A percentile compares a stretch with the other conserved stretches of the same genome.
Evolutionary conservation across 2,888 invertebrate genomes (phyloP).

Genomic region (Mylabris sibirica): DNA sequence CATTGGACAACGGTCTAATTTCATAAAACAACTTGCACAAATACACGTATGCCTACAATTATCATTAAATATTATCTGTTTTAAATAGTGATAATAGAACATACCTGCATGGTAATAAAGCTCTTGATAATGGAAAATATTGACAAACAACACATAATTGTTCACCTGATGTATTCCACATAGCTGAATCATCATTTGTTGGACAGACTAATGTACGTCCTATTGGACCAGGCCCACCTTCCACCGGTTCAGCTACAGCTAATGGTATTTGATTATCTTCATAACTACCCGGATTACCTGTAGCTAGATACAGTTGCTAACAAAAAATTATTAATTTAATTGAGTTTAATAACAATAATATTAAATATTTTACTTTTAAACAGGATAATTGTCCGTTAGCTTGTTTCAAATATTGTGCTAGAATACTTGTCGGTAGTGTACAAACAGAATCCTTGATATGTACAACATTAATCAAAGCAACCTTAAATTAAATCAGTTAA

Average conservation of each 20-base stretch:
- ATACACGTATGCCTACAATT: conserved; percentile 78
- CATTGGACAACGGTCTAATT: conserved; percentile 86
- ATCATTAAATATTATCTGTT: conserved; percentile 19
- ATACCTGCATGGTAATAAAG: conserved; percentile 77
- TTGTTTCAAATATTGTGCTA: conserved; percentile 87
- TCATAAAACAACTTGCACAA: conserved; percentile 81
- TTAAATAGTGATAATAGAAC: conserved; percentile 14
- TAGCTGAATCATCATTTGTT: conserved; percentile 60
- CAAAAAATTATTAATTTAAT: too few species aligned
- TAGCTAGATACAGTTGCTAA: conserved; percentile 81
- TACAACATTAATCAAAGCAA: conserved; percentile 81
- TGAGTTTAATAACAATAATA: too few species aligned
- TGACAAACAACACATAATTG: conserved; percentile 85
- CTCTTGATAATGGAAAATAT: conserved; percentile 77
- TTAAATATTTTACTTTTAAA: conserved; percentile 72
- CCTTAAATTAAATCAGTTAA: conserved; percentile 64
- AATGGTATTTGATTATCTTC: conserved; percentile 64
- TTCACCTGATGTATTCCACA: conserved; percentile 67
- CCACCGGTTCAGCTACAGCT: conserved; percentile 66
- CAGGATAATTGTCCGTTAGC: conserved; percentile 83
- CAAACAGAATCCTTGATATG: conserved; percentile 85
- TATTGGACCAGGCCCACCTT: conserved; percentile 58
- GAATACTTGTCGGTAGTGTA: conserved; percentile 79
- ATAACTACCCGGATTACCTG: conserved; percentile 69
- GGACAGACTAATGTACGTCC: conserved; percentile 56